These are phyloP conservation scores for Camponotus floridanus DNA, from an alignment of 1,140 invertebrate species.

Conservation along the genomic window DNA sequence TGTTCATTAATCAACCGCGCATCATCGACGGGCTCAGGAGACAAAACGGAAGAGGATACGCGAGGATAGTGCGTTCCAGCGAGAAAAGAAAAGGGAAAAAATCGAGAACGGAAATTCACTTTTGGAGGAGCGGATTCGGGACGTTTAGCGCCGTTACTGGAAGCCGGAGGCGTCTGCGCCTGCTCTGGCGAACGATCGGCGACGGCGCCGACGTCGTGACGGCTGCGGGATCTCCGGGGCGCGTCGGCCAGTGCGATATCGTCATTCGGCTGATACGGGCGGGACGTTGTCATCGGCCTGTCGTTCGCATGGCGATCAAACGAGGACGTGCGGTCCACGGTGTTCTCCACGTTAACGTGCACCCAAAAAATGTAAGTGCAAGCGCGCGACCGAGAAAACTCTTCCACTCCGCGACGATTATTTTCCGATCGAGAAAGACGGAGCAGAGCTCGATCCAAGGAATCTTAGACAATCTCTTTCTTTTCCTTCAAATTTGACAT, in stretches of 20 bases:
- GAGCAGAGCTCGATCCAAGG: no score
- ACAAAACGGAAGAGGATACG: not conserved
- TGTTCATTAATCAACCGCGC: not conserved
- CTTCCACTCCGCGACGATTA: not conserved
- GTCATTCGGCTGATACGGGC: constrained; percentile 65
- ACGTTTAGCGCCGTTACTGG: constrained; percentile 37
- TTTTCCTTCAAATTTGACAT: not conserved
- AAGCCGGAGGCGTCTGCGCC: constrained; percentile 50
- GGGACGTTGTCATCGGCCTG: constrained; percentile 31
- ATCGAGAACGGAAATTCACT: constrained; percentile 29
- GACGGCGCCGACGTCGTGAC: constrained; percentile 22
- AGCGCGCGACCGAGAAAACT: not conserved
- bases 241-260: constrained; percentile 68
- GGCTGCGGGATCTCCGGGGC: constrained; percentile 27
- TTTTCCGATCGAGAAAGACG: not conserved
- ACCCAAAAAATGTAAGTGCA: constrained; percentile 62
- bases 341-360: constrained; percentile 21
- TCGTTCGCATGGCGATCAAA: constrained; percentile 38
- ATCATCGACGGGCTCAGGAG: not conserved
- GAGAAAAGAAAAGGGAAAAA: no score
- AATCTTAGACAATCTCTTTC: not conserved
- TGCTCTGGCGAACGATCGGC: constrained; percentile 67
- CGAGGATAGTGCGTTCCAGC: not conserved
- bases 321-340: constrained; percentile 21
- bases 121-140: constrained; percentile 24